Evolutionary conservation across 2,797 vertebrate species (phyloP).

Genomic region (Smutsia gigantea): DNA sequence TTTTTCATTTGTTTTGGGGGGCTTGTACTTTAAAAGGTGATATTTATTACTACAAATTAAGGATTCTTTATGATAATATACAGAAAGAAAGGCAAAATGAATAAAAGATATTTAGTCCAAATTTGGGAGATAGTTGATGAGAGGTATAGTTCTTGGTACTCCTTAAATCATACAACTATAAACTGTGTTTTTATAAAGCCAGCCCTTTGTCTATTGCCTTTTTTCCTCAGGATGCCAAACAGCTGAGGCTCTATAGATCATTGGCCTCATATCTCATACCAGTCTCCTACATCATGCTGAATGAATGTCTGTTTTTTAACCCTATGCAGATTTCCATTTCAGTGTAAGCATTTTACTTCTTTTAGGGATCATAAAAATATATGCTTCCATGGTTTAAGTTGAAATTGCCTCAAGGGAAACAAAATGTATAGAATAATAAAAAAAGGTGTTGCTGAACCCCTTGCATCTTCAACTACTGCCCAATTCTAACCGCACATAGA

Average conservation of each 20-base stretch:
- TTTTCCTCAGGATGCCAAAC: neutral
- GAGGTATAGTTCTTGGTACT: neutral
- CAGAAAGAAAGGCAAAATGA: slow-evolving; percentile 15
- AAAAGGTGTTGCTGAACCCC: slow-evolving; percentile 61
- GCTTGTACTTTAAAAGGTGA: neutral
- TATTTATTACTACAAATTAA: neutral
- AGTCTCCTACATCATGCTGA: neutral
- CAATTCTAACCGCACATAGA: slow-evolving; percentile 2
- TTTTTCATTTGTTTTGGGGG: no score
- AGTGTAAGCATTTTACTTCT: slow-evolving; percentile 8
- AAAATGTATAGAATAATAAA: slow-evolving; percentile 47
- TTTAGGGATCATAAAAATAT: neutral
- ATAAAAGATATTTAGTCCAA: slow-evolving; percentile 13
- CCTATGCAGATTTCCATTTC: neutral
- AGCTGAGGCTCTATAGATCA: neutral
- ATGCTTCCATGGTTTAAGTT: slow-evolving; percentile 8
- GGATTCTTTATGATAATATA: neutral
- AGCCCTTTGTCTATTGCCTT: neutral
- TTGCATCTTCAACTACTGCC: slow-evolving; percentile 20
- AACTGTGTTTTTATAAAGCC: neutral
- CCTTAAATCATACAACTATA: neutral
- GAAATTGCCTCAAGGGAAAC: slow-evolving; percentile 11
- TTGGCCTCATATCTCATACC: neutral
- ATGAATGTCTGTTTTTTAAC: neutral
- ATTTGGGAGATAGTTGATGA: neutral